Conservation (phyloP, 2,797 vertebrate species). For the Halcyon smyrnensis region DNA sequence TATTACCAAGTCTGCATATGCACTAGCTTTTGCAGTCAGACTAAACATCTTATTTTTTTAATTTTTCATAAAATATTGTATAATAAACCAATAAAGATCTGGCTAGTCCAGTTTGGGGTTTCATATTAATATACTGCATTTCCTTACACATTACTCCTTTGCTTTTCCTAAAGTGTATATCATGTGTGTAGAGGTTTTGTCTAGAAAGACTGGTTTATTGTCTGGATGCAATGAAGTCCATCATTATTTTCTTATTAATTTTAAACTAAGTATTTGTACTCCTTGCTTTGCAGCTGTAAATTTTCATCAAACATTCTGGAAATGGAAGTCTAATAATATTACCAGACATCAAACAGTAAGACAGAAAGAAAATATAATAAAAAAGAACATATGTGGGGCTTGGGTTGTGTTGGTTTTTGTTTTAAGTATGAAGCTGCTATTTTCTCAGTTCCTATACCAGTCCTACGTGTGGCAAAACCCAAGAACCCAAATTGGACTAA, state of each 20-base stretch:
- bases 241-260: not conserved
- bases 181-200: not conserved
- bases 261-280: not conserved
- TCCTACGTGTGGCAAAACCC: not conserved
- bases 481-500: not conserved
- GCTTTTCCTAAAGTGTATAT: not conserved
- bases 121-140: not conserved
- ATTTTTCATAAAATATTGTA: conserved; percentile 23
- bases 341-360: not conserved
- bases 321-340: not conserved
- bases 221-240: not conserved
- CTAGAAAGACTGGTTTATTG: not conserved
- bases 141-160: not conserved
- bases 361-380: not conserved
- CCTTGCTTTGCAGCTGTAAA: not conserved
- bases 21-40: not conserved
- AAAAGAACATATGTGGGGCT: not conserved
- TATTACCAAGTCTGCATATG: not conserved
- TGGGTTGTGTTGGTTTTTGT: not conserved
- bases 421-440: not conserved
- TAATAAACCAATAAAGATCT: conserved; percentile 52
- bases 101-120: not conserved
- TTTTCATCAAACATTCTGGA: not conserved
- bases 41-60: not conserved
- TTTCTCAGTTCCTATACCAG: not conserved